phyloP scores from a whole-genome alignment of 2,888 invertebrate genomes.

The Helleia helle region DNA sequence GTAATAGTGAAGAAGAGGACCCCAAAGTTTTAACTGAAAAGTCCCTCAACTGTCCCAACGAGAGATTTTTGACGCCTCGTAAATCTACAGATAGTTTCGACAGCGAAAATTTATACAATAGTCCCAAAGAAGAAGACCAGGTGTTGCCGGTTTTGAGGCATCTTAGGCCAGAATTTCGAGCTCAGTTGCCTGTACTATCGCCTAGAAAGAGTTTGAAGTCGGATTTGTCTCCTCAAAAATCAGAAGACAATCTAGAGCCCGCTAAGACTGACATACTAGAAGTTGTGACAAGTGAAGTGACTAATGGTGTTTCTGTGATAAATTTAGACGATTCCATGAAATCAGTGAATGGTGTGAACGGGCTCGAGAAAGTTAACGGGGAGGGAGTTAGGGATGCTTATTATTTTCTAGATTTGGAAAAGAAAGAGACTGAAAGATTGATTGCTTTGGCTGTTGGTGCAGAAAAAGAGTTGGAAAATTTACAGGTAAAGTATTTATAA shows the following conservation, averaged over 20 bases:
- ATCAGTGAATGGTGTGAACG: constrained; percentile 30
- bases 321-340: constrained; percentile 37
- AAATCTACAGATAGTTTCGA: constrained; percentile 39
- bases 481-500: too few relatives aligned
- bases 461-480: constrained; percentile 78
- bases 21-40: constrained; percentile 54
- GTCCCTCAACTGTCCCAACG: constrained; percentile 48
- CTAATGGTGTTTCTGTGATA: constrained; percentile 59
- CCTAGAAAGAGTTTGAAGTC: constrained; percentile 66
- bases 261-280: constrained; percentile 36
- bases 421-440: constrained; percentile 81
- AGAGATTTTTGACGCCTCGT: constrained; percentile 38
- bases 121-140: constrained; percentile 44
- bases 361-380: constrained; percentile 23
- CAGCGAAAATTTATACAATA: constrained; percentile 34
- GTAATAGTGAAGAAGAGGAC: constrained; percentile 52
- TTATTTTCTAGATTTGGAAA: constrained; percentile 84
- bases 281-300: constrained; percentile 28
- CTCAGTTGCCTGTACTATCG: constrained; percentile 82
- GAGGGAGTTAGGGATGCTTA: constrained; percentile 80
- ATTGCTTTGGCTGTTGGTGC: constrained; percentile 78
- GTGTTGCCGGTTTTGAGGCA: constrained; percentile 86
- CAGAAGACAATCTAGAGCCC: constrained; percentile 44
- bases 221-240: constrained; percentile 48
- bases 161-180: constrained; percentile 88